Base-by-base conservation (phyloP, 2,113 vertebrate genomes). In the Vicugna pacos region DNA sequence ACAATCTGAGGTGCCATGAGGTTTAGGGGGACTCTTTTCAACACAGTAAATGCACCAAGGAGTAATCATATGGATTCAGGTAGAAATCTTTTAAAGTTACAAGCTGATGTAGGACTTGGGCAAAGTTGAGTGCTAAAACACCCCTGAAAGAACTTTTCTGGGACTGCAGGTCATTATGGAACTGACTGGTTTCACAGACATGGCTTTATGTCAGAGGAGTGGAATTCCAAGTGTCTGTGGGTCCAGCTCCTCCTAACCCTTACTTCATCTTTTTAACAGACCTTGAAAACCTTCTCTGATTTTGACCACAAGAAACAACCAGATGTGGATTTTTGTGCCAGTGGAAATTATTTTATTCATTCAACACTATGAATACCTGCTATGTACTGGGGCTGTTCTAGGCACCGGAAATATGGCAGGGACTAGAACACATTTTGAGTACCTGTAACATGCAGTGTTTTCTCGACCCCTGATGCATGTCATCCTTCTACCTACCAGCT, bases 51-150 rank as follows among this genome's bases (percentile, higher is more conserved):
- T n/a, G 22, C 48, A 58, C 26, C 20, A 90, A 76, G 42, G 65
- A 94, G 62, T 86, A 64, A 58, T 70, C 58, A 42, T 62, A 54
- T 89, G 84, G 73, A 83, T 82, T 86, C 69, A 93, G 35, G 35
- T 79, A 92, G 58, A 85, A 58, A 46, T 77, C 42, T 83, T 92
- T 73, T 62, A 87, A 79, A 92, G 26, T 50, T 95, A 26, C 2
- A 83, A 94, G 19, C 30, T 75, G n/a, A 93, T 64, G 58, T 87
- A 32, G 56, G 46, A 82, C 94, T 96, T 82, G 67, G 81, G 42
- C 83, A 95, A 96, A 30, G 8, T n/a, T 65, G 32, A 54, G 6
- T 42, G 38, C 67, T 50, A 94, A 75, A 69, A 69, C 73, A 86
- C 54, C 64, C 92, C 88, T 64, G 30, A 82, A 85, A 85, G 54